Conservation (phyloP, 1,140 invertebrate genomes). For the Conus ventricosus region DNA sequence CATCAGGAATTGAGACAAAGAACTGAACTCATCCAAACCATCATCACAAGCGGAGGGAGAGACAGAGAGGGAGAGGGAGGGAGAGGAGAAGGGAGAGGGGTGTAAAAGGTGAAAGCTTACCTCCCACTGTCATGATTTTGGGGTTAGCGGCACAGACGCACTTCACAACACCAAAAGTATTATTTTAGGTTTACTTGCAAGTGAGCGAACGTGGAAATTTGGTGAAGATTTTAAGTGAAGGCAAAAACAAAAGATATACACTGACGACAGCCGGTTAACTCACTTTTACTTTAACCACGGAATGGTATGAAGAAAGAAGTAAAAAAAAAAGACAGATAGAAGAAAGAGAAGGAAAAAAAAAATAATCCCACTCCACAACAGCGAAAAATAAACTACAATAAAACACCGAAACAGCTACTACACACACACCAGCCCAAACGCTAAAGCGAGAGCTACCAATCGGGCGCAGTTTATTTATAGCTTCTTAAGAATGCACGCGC, state of each 20-base stretch:
- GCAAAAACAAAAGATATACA: background rate
- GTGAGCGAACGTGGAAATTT: slow-evolving; percentile 7
- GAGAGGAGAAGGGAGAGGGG: background rate
- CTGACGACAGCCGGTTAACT: slow-evolving; percentile 6
- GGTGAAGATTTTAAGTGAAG: background rate
- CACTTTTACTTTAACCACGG: background rate
- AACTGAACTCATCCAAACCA: background rate
- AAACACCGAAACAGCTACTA: slow-evolving; percentile 29
- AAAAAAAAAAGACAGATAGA: slow-evolving; percentile 12
- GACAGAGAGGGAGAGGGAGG: background rate
- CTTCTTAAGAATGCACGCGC: slow-evolving; percentile 6
- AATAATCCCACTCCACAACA: slow-evolving; percentile 5
- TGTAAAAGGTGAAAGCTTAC: background rate
- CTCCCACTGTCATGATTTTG: slow-evolving; percentile 6
- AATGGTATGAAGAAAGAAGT: slow-evolving; percentile 9
- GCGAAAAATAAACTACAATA: slow-evolving; percentile 21
- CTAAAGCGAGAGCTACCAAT: background rate
- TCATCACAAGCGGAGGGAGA: background rate
- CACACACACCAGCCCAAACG: slow-evolving; percentile 28
- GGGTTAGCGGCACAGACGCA: background rate
- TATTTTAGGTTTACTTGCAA: background rate
- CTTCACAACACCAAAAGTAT: background rate
- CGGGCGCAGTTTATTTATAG: background rate
- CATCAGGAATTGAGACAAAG: background rate
- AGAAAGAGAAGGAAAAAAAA: slow-evolving; percentile 15